These are phyloP conservation scores for Anadara kagoshimensis DNA, from an alignment of 1,140 invertebrate species.

Conservation along the genomic window DNA sequence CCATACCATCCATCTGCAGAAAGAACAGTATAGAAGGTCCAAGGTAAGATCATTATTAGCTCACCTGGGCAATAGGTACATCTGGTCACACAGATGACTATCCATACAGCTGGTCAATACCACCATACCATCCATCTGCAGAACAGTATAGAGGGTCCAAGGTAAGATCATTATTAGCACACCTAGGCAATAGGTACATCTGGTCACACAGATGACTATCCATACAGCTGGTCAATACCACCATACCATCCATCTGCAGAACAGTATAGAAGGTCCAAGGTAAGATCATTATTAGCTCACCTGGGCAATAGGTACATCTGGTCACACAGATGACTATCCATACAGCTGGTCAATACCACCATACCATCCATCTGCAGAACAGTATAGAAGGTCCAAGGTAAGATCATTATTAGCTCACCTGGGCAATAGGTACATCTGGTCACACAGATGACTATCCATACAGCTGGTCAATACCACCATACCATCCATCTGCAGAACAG, in stretches of 20 bases:
- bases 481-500: constrained; percentile 84
- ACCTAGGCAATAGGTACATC: too few species aligned
- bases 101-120: constrained; percentile 86
- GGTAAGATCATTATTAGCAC: constrained; percentile 40
- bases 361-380: constrained; percentile 85
- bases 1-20: constrained; percentile 86
- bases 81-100: constrained; percentile 88
- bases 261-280: constrained; percentile 80
- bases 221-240: constrained; percentile 85
- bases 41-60: too few species aligned
- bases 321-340: constrained; percentile 87
- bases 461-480: constrained; percentile 85
- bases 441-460: constrained; percentile 87
- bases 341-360: constrained; percentile 86
- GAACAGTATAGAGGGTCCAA: constrained; percentile 81
- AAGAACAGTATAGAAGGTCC: too few species aligned
- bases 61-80: too few species aligned
- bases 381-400: constrained; percentile 79
- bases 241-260: constrained; percentile 87
- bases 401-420: neutral
- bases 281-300: constrained; percentile 24
- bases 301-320: constrained; percentile 84
- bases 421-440: constrained; percentile 85
- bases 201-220: constrained; percentile 87
- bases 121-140: constrained; percentile 85